These are phyloP conservation scores for Acromyrmex heyeri DNA, from an alignment of 1,140 invertebrate species.

Conservation along the genomic window DNA sequence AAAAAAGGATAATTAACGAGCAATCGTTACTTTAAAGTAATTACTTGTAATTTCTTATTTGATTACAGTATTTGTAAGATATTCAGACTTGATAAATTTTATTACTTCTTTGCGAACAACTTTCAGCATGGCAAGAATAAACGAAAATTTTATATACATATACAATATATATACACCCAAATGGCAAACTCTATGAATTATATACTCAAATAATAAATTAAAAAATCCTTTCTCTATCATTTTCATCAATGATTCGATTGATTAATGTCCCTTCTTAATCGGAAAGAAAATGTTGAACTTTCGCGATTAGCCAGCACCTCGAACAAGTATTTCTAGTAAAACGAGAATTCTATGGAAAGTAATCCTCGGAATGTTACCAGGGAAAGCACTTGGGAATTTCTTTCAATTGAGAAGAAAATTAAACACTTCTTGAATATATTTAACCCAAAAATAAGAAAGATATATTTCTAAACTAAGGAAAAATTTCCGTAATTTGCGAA, in stretches of 20 bases:
- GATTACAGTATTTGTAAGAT: background rate
- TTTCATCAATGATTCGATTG: background rate
- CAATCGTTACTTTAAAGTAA: background rate
- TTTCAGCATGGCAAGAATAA: background rate
- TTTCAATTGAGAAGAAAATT: background rate
- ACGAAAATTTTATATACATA: constrained; percentile 16
- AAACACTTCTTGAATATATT: background rate
- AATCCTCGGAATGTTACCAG: background rate
- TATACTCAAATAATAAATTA: background rate
- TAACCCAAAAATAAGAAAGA: background rate
- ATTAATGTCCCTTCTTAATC: constrained; percentile 27
- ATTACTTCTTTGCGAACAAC: background rate
- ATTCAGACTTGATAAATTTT: constrained; percentile 5
- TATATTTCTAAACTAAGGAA: background rate
- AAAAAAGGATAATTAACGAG: background rate
- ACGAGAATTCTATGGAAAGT: constrained; percentile 8
- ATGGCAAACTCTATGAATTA: constrained; percentile 19
- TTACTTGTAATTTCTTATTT: background rate
- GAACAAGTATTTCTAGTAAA: constrained; percentile 12
- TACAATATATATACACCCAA: background rate
- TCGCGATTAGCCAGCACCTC: constrained; percentile 6
- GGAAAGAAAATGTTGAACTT: constrained; percentile 29
- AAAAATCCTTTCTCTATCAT: constrained; percentile 29
- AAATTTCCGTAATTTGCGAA: background rate
- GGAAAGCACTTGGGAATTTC: background rate